Evolutionary conservation across 2,888 invertebrate genomes (phyloP).

Genomic region (Nephrotoma flavescens): DNA sequence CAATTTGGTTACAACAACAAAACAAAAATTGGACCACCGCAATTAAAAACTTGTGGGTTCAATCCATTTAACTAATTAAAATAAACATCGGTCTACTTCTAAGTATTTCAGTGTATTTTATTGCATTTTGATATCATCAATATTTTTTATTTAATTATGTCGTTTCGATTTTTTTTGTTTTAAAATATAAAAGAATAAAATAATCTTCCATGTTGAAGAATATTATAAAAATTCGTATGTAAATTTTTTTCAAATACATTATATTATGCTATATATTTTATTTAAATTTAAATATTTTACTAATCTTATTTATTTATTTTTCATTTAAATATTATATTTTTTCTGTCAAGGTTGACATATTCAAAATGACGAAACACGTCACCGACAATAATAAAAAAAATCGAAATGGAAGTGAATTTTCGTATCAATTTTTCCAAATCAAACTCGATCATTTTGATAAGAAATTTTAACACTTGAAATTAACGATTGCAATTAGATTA

Average conservation of each 20-base stretch:
- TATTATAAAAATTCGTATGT: neutral
- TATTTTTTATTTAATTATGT: neutral
- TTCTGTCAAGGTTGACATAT: constrained; percentile 5
- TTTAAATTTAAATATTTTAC: neutral
- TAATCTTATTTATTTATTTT: neutral
- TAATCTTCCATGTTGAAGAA: neutral
- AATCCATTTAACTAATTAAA: neutral
- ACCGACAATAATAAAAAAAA: constrained; percentile 2
- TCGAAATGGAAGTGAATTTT: neutral
- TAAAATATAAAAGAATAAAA: neutral
- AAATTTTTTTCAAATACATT: neutral
- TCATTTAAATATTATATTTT: neutral
- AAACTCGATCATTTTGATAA: neutral
- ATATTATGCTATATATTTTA: neutral
- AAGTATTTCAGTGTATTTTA: neutral
- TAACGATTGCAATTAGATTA: neutral
- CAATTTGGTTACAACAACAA: neutral
- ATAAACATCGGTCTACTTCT: neutral
- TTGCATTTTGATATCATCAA: neutral
- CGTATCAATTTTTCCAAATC: neutral
- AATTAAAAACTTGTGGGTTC: neutral
- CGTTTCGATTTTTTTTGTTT: neutral
- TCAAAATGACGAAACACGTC: constrained; percentile 3
- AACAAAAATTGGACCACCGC: neutral
- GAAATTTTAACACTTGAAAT: neutral